Conservation (phyloP, 2,113 vertebrate genomes). For the Carettochelys insculpta region DNA sequence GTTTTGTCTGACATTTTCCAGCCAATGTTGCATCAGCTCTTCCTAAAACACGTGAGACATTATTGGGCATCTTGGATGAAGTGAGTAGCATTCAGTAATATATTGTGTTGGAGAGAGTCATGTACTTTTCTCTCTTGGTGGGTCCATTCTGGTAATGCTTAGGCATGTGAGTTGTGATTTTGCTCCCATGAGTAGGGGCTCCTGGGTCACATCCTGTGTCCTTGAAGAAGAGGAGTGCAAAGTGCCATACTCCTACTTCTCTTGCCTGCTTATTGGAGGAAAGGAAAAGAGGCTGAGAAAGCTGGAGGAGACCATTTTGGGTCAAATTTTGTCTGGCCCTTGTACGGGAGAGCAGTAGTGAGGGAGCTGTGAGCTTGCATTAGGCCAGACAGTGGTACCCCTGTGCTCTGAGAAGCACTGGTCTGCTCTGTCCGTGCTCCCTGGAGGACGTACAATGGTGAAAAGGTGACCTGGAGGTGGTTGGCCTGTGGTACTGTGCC, state of each 20-base stretch:
- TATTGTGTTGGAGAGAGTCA: accelerated
- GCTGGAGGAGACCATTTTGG: accelerated
- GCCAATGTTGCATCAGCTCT: background rate
- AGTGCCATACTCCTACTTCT: background rate
- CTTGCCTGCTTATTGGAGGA: accelerated
- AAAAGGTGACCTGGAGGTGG: background rate
- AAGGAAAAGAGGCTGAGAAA: accelerated
- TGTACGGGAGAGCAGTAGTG: background rate
- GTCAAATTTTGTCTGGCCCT: background rate
- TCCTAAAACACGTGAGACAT: background rate
- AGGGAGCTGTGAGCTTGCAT: background rate
- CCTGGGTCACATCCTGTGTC: background rate
- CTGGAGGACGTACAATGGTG: background rate
- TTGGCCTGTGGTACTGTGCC: background rate
- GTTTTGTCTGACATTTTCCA: background rate
- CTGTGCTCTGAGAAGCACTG: background rate
- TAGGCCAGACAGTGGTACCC: background rate
- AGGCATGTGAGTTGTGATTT: background rate
- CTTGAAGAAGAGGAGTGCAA: background rate
- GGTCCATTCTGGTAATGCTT: background rate
- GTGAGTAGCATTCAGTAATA: background rate
- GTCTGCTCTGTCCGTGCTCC: background rate
- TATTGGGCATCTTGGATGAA: background rate
- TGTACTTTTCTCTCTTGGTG: background rate
- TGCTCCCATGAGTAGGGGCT: background rate